Conservation (phyloP, 2,888 invertebrate species). For the Sussaba pulchella region DNA sequence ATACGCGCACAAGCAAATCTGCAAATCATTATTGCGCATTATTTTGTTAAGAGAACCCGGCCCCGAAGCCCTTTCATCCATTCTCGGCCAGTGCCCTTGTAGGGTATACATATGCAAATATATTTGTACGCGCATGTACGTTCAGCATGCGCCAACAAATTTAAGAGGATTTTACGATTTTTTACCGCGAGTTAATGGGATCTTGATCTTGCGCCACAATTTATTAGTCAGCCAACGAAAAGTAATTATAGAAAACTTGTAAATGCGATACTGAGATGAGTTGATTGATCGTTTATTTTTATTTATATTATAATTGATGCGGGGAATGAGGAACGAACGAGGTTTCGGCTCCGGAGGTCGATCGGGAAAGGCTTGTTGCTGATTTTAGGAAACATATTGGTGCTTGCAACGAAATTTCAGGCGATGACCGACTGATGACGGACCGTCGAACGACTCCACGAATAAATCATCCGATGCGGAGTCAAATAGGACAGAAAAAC, state of each 20-base stretch:
- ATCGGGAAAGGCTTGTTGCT: too few relatives aligned
- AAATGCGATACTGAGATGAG: not conserved
- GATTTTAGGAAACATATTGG: too few relatives aligned
- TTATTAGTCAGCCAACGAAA: constrained; percentile 7
- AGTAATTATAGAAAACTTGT: not conserved
- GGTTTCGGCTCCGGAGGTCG: too few relatives aligned
- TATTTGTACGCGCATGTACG: not conserved
- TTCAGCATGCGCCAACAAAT: constrained; percentile 10
- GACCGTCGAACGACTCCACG: too few relatives aligned
- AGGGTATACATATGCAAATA: not conserved
- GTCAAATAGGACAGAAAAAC: too few relatives aligned
- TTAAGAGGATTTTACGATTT: constrained; percentile 21
- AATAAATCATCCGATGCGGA: too few relatives aligned
- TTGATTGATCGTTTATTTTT: not conserved
- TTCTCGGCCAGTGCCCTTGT: constrained; percentile 2
- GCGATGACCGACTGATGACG: too few relatives aligned
- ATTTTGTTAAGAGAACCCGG: constrained; percentile 19
- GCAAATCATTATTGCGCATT: constrained; percentile 21
- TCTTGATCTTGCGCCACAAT: constrained; percentile 21
- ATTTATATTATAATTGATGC: constrained; percentile 16
- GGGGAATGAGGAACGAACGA: not conserved
- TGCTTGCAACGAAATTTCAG: too few relatives aligned
- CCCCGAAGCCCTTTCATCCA: not conserved
- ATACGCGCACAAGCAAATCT: not conserved
- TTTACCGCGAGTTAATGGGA: constrained; percentile 26